Percentiles rank a stretch among this genome's conserved stretches.
Conservation (phyloP, 2,888 invertebrate species). For the Leptogaster cylindrica region DNA sequence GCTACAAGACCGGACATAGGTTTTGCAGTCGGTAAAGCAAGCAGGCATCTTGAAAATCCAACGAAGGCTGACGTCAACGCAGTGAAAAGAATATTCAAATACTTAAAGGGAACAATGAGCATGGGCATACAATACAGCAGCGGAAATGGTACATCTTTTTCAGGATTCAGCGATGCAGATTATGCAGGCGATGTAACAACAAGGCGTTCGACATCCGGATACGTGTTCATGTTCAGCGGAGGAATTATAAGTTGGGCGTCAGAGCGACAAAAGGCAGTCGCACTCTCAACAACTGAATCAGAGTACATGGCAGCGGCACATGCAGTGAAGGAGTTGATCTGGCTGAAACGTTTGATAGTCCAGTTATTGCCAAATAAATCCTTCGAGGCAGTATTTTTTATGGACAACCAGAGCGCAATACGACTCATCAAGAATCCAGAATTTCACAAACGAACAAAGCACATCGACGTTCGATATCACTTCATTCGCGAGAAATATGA, state of each 20-base stretch:
- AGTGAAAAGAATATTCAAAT: not conserved
- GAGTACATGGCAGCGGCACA: conserved; percentile 49
- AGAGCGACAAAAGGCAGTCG: conserved; percentile 48
- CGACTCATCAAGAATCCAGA: not conserved
- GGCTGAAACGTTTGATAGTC: conserved; percentile 33
- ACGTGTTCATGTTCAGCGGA: conserved; percentile 4
- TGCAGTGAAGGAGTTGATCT: conserved; percentile 47
- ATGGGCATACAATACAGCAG: too few relatives aligned
- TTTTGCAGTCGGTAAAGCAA: not conserved
- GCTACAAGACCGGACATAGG: not conserved
- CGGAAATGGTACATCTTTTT: not conserved
- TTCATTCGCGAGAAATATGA: not conserved
- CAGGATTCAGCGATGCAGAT: conserved; percentile 24
- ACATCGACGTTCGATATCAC: conserved; percentile 1
- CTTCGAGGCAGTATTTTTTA: too few relatives aligned
- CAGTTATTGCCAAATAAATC: too few relatives aligned
- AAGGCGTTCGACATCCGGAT: conserved; percentile 14
- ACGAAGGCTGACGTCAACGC: not conserved
- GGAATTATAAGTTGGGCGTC: conserved; percentile 9
- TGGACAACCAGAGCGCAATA: conserved; percentile 13
- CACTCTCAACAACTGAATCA: conserved; percentile 50
- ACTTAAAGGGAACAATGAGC: too few relatives aligned
- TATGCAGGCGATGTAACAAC: conserved; percentile 10
- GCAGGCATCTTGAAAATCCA: not conserved
- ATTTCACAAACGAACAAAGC: not conserved